phyloP scores from a whole-genome alignment of 1,140 invertebrate genomes.

The Anoplolepis gracilipes region DNA sequence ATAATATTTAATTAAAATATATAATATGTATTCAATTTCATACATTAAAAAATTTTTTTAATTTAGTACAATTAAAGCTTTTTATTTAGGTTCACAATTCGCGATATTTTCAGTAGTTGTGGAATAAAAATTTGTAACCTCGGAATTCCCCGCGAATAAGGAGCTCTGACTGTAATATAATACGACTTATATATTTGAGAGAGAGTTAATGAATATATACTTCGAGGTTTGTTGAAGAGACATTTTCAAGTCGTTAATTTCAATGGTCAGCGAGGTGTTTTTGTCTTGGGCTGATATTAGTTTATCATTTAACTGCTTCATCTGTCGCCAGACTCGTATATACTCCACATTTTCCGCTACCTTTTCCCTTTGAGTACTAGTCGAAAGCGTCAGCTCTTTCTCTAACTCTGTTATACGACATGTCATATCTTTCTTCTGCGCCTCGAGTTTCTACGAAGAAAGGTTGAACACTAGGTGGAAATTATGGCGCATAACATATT shows the following conservation, averaged over 20 bases:
- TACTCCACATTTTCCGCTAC: slow-evolving; percentile 82
- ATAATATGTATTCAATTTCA: no score
- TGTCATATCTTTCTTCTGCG: slow-evolving; percentile 78
- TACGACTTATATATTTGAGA: neutral
- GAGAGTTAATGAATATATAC: slow-evolving; percentile 67
- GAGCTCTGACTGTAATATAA: no score
- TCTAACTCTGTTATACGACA: slow-evolving; percentile 79
- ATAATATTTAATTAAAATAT: no score
- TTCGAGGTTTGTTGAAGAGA: slow-evolving; percentile 76
- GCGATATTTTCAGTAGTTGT: no score
- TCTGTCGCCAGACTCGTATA: slow-evolving; percentile 81
- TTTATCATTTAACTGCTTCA: slow-evolving; percentile 82
- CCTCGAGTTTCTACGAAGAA: slow-evolving; percentile 77
- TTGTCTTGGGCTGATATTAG: slow-evolving; percentile 68
- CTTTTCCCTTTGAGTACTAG: slow-evolving; percentile 78
- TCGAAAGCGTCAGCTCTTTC: slow-evolving; percentile 70
- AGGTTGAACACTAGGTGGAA: neutral
- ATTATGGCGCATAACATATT: slow-evolving; percentile 21
- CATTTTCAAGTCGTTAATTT: slow-evolving; percentile 78
- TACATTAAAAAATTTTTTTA: neutral
- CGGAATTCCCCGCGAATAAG: no score
- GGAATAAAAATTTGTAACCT: no score
- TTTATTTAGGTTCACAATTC: no score
- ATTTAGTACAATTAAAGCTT: no score
- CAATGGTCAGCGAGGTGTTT: slow-evolving; percentile 74